phyloP scores from a whole-genome alignment of 1,140 invertebrate species.

The Carcinoscorpius rotundicauda region DNA sequence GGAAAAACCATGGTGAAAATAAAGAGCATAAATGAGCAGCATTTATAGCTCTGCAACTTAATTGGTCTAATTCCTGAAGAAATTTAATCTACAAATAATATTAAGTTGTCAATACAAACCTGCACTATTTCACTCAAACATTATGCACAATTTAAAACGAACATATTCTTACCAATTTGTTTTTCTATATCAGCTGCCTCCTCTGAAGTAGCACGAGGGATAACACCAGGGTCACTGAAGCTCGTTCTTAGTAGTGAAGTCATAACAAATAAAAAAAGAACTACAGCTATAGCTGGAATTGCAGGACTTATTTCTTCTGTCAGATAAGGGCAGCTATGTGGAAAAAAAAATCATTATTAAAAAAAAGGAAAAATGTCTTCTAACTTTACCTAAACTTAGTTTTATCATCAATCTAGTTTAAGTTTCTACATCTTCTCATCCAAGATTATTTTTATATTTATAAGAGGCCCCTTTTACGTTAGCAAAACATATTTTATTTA shows the following conservation, averaged over 20 bases:
- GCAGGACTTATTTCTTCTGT: slow-evolving; percentile 62
- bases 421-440: too few relatives aligned
- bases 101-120: too few relatives aligned
- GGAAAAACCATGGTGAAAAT: too few relatives aligned
- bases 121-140: too few relatives aligned
- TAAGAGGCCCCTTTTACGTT: too few relatives aligned
- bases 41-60: background rate
- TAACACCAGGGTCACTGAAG: slow-evolving; percentile 89
- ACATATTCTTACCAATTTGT: slow-evolving; percentile 38
- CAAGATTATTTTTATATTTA: too few relatives aligned
- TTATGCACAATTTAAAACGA: background rate
- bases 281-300: slow-evolving; percentile 72
- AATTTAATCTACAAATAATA: background rate
- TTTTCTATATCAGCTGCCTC: slow-evolving; percentile 86
- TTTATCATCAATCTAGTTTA: too few relatives aligned
- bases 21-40: too few relatives aligned
- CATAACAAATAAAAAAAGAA: slow-evolving; percentile 83
- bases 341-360: slow-evolving; percentile 14
- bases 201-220: slow-evolving; percentile 73
- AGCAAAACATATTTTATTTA: too few relatives aligned
- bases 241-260: slow-evolving; percentile 76
- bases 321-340: slow-evolving; percentile 74
- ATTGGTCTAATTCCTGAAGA: background rate
- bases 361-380: slow-evolving; percentile 9
- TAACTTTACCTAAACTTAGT: slow-evolving; percentile 1